Conservation (phyloP, 2,797 vertebrate species). For the Chaetodon trifasciatus region DNA sequence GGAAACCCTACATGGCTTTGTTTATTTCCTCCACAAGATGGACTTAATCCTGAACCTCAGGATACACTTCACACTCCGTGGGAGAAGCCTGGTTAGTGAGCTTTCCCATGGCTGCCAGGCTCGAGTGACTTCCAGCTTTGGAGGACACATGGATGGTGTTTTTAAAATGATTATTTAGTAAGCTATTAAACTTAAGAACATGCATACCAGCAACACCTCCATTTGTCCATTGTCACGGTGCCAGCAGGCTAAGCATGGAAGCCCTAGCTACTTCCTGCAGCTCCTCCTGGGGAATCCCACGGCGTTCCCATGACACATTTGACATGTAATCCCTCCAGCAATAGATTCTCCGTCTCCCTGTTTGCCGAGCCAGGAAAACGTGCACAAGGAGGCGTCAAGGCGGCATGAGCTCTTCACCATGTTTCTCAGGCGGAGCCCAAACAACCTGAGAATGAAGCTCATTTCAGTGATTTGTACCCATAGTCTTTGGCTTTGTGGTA, state of each 20-base stretch:
- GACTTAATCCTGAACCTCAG: conserved; percentile 53
- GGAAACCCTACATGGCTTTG: conserved; percentile 38
- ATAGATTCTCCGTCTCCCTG: background rate
- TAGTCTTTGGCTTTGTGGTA: background rate
- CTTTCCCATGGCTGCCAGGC: conserved; percentile 11
- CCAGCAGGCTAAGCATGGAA: background rate
- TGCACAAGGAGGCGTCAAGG: conserved; percentile 1
- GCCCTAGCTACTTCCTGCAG: background rate
- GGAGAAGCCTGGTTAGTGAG: background rate
- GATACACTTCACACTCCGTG: background rate
- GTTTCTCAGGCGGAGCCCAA: background rate
- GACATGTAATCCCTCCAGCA: conserved; percentile 8
- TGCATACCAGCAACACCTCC: background rate
- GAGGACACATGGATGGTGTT: background rate
- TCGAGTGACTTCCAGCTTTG: conserved; percentile 5
- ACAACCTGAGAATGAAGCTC: background rate
- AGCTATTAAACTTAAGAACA: background rate
- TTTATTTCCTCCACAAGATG: conserved; percentile 45
- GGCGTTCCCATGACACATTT: background rate
- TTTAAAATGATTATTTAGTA: background rate
- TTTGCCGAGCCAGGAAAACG: background rate
- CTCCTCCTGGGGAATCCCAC: background rate
- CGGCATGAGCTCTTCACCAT: background rate
- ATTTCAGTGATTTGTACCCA: background rate
- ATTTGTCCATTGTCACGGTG: background rate